Conservation (phyloP, 2,888 invertebrate species). For the Terebella lapidaria region DNA sequence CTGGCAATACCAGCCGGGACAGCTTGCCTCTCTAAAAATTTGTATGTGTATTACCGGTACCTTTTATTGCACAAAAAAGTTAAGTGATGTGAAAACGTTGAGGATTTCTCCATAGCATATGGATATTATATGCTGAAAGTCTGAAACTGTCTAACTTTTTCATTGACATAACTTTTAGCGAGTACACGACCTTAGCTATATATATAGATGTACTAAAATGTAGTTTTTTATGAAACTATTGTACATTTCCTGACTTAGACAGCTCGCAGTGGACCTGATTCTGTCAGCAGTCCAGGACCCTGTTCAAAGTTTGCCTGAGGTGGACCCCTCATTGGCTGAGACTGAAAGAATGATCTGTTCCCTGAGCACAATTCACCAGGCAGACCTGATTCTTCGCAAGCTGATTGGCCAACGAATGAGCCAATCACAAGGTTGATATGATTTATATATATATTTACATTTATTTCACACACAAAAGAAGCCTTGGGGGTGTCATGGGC, state of each 20-base stretch:
- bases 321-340: neutral
- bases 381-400: neutral
- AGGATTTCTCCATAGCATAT: too few relatives aligned
- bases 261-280: too few relatives aligned
- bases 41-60: too few relatives aligned
- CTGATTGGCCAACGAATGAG: neutral
- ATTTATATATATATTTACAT: neutral
- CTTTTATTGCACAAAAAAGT: too few relatives aligned
- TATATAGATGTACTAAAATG: conserved; percentile 3
- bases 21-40: too few relatives aligned
- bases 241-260: too few relatives aligned
- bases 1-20: too few relatives aligned
- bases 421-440: neutral
- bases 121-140: too few relatives aligned
- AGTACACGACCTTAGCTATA: too few relatives aligned
- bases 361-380: neutral
- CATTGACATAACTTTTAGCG: too few relatives aligned
- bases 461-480: neutral
- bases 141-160: too few relatives aligned
- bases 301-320: neutral
- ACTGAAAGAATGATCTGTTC: neutral
- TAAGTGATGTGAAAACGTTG: too few relatives aligned
- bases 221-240: neutral
- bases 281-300: neutral
- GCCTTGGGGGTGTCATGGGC: neutral